Evolutionary conservation across 1,140 invertebrate species (phyloP).

Genomic region (Trichonephila clavipes): DNA sequence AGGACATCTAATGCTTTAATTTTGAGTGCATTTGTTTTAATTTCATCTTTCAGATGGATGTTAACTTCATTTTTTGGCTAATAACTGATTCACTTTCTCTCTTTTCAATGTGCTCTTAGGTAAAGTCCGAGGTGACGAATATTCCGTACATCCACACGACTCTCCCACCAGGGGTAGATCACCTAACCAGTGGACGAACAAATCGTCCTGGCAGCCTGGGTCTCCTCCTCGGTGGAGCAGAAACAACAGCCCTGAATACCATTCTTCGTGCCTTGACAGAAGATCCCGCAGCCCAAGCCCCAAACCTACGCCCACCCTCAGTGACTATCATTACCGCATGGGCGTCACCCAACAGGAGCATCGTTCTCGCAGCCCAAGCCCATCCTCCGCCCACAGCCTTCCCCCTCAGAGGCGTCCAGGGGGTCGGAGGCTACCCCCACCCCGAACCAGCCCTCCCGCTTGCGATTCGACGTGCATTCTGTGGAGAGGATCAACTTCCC

Average conservation of each 20-base stretch:
- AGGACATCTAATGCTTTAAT: too few species aligned
- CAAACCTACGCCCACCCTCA: conserved; percentile 73
- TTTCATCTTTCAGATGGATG: too few species aligned
- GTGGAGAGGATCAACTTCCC: conserved; percentile 79
- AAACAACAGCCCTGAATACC: conserved; percentile 77
- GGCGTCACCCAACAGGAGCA: conserved; percentile 82
- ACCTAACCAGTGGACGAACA: conserved; percentile 57
- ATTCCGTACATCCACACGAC: conserved; percentile 65
- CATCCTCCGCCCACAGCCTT: conserved; percentile 78
- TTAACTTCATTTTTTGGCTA: neutral
- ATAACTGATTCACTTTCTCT: neutral
- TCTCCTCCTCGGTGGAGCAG: conserved; percentile 54
- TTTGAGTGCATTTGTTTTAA: too few species aligned
- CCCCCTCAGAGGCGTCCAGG: conserved; percentile 73
- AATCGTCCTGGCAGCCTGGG: conserved; percentile 43
- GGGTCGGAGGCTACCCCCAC: conserved; percentile 86
- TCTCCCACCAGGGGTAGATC: conserved; percentile 66
- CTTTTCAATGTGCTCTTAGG: conserved; percentile 56
- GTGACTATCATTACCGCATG: conserved; percentile 81
- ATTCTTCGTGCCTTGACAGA: conserved; percentile 81
- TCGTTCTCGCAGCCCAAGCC: conserved; percentile 82
- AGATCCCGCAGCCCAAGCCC: conserved; percentile 87
- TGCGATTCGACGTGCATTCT: conserved; percentile 84
- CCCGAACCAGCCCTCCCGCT: conserved; percentile 91
- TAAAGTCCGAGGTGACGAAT: conserved; percentile 77